Evolutionary conservation across 2,113 vertebrate species (phyloP).

Genomic region (Pygoscelis antarcticus): DNA sequence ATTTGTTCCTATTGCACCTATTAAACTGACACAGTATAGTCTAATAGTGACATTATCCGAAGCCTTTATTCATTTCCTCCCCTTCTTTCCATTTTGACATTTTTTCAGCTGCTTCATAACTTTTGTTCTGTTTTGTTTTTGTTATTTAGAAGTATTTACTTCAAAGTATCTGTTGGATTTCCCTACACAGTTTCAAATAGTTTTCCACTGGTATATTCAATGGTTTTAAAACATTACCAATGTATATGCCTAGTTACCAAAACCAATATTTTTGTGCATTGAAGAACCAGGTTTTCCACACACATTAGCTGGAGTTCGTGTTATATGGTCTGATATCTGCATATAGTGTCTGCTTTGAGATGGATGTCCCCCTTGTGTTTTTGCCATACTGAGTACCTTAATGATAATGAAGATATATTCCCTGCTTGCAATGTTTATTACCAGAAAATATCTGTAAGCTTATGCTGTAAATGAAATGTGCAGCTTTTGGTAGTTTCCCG

Average conservation of each 20-base stretch:
- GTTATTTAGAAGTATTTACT: not conserved
- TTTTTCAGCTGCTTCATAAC: not conserved
- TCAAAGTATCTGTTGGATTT: not conserved
- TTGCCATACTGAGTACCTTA: not conserved
- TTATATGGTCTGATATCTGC: not conserved
- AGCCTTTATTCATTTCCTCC: not conserved
- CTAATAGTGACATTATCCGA: not conserved
- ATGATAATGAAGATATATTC: not conserved
- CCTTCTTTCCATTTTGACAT: not conserved
- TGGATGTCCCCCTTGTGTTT: not conserved
- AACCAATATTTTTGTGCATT: not conserved
- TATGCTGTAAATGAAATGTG: not conserved
- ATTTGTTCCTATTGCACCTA: not conserved
- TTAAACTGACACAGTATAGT: not conserved
- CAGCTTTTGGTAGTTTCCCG: not conserved
- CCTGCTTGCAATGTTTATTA: not conserved
- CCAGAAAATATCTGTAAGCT: not conserved
- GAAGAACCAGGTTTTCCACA: not conserved
- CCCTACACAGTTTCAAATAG: not conserved
- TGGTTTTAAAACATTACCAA: not conserved
- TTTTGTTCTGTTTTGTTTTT: not conserved
- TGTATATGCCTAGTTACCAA: not conserved
- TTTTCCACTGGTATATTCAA: not conserved
- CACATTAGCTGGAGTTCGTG: fast-evolving
- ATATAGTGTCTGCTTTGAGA: not conserved